Percentiles rank a stretch among this genome's conserved stretches.
These are phyloP conservation scores for Penaeus monodon DNA, from an alignment of 2,888 invertebrate genomes.

Conservation along the genomic window DNA sequence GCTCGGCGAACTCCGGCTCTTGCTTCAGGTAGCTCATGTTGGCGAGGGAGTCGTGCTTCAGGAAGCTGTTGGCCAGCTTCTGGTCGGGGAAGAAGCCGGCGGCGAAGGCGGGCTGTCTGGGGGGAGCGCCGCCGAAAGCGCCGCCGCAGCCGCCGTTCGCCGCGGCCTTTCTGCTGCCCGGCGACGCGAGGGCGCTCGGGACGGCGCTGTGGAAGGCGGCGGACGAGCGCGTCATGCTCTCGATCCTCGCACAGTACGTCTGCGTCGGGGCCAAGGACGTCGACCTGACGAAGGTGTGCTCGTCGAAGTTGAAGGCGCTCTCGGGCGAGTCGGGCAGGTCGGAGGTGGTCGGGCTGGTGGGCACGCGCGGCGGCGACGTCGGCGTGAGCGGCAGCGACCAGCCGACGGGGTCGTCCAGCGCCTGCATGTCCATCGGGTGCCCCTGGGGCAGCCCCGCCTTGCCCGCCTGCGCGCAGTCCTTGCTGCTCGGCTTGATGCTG, in stretches of 20 bases:
- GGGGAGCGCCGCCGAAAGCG: slow-evolving; percentile 21
- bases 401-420: slow-evolving; percentile 28
- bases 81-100: slow-evolving; percentile 42
- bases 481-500: slow-evolving; percentile 41
- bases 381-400: slow-evolving; percentile 64
- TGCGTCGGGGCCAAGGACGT: slow-evolving; percentile 42
- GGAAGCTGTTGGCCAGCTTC: slow-evolving; percentile 38
- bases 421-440: slow-evolving; percentile 29
- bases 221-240: slow-evolving; percentile 27
- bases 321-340: slow-evolving; percentile 64
- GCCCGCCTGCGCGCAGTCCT: slow-evolving; percentile 28
- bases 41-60: slow-evolving; percentile 26
- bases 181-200: slow-evolving; percentile 20
- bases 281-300: slow-evolving; percentile 38
- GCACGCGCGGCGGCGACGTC: slow-evolving; percentile 57
- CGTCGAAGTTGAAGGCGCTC: slow-evolving; percentile 64
- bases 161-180: slow-evolving; percentile 12
- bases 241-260: slow-evolving; percentile 26
- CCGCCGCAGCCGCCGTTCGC: slow-evolving; percentile 11
- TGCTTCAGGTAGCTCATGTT: slow-evolving; percentile 35
- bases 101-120: slow-evolving; percentile 33
- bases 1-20: slow-evolving; percentile 25
- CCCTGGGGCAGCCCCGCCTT: background rate
- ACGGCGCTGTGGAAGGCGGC: slow-evolving; percentile 37
- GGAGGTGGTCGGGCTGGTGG: slow-evolving; percentile 56